These are phyloP conservation scores for Lingula anatina DNA, from an alignment of 2,888 invertebrate genomes.

Conservation along the genomic window DNA sequence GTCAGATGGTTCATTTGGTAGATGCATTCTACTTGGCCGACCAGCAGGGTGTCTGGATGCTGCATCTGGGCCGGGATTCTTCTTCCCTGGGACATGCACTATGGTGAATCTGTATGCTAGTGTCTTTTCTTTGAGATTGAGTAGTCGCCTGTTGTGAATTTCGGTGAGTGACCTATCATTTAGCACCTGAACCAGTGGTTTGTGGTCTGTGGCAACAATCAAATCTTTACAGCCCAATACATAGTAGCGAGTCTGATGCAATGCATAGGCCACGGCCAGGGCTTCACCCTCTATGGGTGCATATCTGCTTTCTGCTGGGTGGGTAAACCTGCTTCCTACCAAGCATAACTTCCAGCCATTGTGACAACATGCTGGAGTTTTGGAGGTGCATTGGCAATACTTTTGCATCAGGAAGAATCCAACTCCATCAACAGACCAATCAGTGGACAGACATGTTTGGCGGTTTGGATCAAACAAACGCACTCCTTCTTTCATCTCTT, in stretches of 20 bases:
- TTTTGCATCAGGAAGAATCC: slow-evolving; percentile 17
- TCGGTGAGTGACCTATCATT: slow-evolving; percentile 12
- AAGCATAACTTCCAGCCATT: slow-evolving; percentile 15
- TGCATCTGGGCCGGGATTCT: slow-evolving; percentile 12
- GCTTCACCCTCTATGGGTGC: slow-evolving; percentile 16
- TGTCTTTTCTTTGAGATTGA: slow-evolving; percentile 12
- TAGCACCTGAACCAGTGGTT: slow-evolving; percentile 13
- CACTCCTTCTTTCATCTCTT: slow-evolving; percentile 15
- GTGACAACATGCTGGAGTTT: slow-evolving; percentile 13
- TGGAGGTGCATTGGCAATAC: slow-evolving; percentile 11
- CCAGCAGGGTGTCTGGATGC: slow-evolving; percentile 9
- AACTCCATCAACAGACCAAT: slow-evolving; percentile 16
- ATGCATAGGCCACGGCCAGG: too few species aligned
- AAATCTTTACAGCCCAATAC: slow-evolving; percentile 12
- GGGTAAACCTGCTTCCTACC: slow-evolving; percentile 18
- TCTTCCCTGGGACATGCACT: slow-evolving; percentile 10
- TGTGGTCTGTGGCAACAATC: slow-evolving; percentile 12
- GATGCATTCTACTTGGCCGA: too few species aligned
- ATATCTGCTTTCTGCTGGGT: slow-evolving; percentile 11
- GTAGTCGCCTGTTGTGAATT: slow-evolving; percentile 11
- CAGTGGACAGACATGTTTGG: slow-evolving; percentile 14
- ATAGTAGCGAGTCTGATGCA: too few species aligned
- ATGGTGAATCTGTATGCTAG: slow-evolving; percentile 11
- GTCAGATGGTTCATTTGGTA: too few species aligned
- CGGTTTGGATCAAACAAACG: slow-evolving; percentile 13